Conservation (phyloP, 2,888 invertebrate species). For the Eristalinus sepulchralis region DNA sequence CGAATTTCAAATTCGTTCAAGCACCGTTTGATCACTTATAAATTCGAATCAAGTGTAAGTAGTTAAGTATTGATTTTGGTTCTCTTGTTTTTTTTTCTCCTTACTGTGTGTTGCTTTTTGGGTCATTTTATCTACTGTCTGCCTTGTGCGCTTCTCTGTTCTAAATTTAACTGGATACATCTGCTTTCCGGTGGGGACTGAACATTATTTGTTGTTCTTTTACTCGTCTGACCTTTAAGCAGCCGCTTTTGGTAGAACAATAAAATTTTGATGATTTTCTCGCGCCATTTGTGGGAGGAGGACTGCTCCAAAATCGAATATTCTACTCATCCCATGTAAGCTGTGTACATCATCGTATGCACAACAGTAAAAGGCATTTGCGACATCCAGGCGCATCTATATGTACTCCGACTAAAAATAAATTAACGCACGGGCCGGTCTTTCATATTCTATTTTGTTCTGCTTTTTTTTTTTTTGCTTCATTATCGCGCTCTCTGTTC, state of each 20-base stretch:
- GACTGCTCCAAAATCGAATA: conserved; percentile 27
- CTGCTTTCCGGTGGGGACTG: conserved; percentile 40
- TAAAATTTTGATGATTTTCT: conserved; percentile 13
- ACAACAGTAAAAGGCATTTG: conserved; percentile 21
- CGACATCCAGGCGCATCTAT: conserved; percentile 30
- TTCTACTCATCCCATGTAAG: conserved; percentile 35
- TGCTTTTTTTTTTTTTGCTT: conserved; percentile 9
- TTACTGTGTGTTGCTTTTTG: not conserved
- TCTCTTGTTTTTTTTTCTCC: not conserved
- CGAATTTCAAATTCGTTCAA: conserved; percentile 24
- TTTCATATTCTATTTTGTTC: not conserved
- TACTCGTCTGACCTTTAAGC: not conserved
- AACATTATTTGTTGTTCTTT: conserved; percentile 8
- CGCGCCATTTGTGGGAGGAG: conserved; percentile 22
- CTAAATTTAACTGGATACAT: conserved; percentile 66
- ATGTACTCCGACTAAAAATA: conserved; percentile 57
- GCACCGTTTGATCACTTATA: not conserved
- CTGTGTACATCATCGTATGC: not conserved
- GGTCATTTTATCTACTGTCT: not conserved
- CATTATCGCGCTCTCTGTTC: conserved; percentile 38
- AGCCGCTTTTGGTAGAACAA: conserved; percentile 23
- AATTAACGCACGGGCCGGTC: conserved; percentile 30
- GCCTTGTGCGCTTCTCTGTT: conserved; percentile 23
- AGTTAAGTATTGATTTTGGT: not conserved
- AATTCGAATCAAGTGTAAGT: conserved; percentile 41